Evolutionary conservation across 2,888 invertebrate genomes (phyloP).

Genomic region (Rhaphigaster nebulosa): DNA sequence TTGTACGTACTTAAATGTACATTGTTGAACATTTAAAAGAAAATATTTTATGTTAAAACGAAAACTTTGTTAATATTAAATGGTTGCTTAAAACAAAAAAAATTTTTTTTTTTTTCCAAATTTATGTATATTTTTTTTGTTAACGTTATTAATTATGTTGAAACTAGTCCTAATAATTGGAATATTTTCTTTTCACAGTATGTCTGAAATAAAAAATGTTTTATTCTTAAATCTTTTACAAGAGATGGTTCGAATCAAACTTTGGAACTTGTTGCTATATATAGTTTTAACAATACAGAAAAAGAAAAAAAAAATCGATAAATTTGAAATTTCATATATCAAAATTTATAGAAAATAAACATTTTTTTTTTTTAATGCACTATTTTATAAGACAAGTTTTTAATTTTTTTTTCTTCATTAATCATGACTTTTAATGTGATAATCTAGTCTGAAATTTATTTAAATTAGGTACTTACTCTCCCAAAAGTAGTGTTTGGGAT

Average conservation of each 20-base stretch:
- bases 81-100: background rate
- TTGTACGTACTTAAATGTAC: background rate
- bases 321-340: background rate
- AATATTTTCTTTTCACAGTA: background rate
- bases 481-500: too few species aligned
- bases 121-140: background rate
- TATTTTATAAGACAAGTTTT: background rate
- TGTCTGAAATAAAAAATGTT: background rate
- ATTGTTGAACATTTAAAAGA: background rate
- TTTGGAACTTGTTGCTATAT: background rate
- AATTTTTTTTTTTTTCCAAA: background rate
- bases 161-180: too few species aligned
- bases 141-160: background rate
- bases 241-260: background rate
- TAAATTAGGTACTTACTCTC: too few species aligned
- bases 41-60: background rate
- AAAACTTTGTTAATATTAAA: background rate
- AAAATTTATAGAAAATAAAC: background rate
- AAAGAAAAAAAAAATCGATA: background rate
- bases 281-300: background rate
- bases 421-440: too few species aligned
- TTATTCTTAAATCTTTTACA: background rate
- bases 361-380: background rate
- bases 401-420: background rate
- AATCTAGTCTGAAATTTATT: too few species aligned